Base-by-base conservation (phyloP, 2,888 invertebrate species). In the Leptopilina drosophilae region DNA sequence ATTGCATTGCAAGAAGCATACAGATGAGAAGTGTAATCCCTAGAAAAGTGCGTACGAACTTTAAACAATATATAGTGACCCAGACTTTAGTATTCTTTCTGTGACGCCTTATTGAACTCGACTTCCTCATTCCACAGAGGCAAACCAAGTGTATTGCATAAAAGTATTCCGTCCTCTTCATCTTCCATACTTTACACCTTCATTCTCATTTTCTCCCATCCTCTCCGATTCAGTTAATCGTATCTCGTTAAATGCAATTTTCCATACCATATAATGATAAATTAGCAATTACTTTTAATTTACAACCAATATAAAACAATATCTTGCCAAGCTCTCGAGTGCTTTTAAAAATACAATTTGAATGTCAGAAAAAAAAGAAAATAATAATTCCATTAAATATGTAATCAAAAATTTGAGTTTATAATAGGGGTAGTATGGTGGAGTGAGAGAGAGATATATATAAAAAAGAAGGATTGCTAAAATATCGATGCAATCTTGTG, bases 81-180 rank as follows among this genome's bases (percentile, higher is more conserved):
- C 87, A 90, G 88, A 90, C 89, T 90, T 90, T 90, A 90, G 89
- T 90, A 90, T 90, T 90, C 90, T 84, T 87, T 83, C 82, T 86
- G 86, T 87, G 89, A 89, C 85, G 82, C 83, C 75, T 82, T 84
- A 84, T 87, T 84, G 49, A 49, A 49, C 86, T 85, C 86, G 85
- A 88, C 89, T 90, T 90, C 90, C 90, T 90, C 90, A 90, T 90
- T 89, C 90, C 90, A 88, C 78, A 85, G 85, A 49, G 49, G 49
- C 49, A 49, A 49, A 56, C 56, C 5, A 73, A 73, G 33, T 33
- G 33, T 73, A 69, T 73, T 73, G 73, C 53, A 33, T 73, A 56
- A 56, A 73, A 73, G 26, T 53, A 26, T 56, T 73, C 49, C 26
- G 56, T 73, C 33, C 53, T 73, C n/a, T 73, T 33, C 33, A 5